Evolutionary conservation across 1,140 invertebrate species (phyloP).

Genomic region (Drosophila lowei): DNA sequence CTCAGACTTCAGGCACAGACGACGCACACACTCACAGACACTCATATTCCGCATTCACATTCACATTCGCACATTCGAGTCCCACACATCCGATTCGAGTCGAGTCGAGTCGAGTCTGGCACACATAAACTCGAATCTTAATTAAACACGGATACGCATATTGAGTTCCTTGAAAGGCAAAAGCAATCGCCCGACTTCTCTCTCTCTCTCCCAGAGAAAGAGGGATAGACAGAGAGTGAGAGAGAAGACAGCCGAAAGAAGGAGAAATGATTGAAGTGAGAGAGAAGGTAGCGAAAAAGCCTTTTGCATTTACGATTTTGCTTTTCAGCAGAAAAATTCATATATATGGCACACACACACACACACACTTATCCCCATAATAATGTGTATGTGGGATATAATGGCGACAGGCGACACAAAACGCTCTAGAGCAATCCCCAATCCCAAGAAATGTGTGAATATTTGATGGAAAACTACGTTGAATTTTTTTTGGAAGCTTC

Average conservation of each 20-base stretch:
- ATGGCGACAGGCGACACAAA: background rate
- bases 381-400: constrained; percentile 4
- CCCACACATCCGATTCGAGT: constrained; percentile 1
- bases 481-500: no score
- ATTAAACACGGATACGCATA: constrained; percentile 77
- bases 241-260: background rate
- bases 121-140: constrained; percentile 69
- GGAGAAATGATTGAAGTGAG: background rate
- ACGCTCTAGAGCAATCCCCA: background rate
- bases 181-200: constrained; percentile 60
- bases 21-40: constrained; percentile 14
- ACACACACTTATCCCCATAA: constrained; percentile 3
- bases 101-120: background rate
- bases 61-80: constrained; percentile 3
- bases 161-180: constrained; percentile 75
- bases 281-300: background rate
- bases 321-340: constrained; percentile 45
- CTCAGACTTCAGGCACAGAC: constrained; percentile 21
- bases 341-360: constrained; percentile 1
- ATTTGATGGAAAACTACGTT: no score
- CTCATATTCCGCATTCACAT: constrained; percentile 17
- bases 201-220: constrained; percentile 1
- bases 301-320: constrained; percentile 38
- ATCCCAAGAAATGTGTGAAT: no score
- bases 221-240: no score